These are phyloP conservation scores for Manduca sexta DNA, from an alignment of 1,140 invertebrate genomes.

Conservation along the genomic window DNA sequence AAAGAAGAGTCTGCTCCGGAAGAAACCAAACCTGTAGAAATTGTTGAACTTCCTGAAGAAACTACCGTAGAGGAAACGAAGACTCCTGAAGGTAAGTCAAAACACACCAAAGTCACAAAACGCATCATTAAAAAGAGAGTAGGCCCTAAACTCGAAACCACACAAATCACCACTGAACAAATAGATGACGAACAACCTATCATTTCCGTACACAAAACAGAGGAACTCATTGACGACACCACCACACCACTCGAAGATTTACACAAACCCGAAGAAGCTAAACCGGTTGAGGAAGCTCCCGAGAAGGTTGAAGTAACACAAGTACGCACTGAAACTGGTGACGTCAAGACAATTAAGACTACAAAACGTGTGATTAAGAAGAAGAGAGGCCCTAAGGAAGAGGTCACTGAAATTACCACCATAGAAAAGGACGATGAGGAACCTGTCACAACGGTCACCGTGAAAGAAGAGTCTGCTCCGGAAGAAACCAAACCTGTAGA, in stretches of 20 bases:
- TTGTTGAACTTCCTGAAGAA: constrained; percentile 45
- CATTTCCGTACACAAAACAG: constrained; percentile 22
- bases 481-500: neutral
- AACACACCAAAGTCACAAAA: constrained; percentile 44
- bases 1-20: neutral
- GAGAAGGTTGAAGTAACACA: constrained; percentile 18
- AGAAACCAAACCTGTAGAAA: constrained; percentile 8
- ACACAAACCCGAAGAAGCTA: constrained; percentile 16
- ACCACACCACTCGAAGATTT: constrained; percentile 2
- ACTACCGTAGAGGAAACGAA: constrained; percentile 16
- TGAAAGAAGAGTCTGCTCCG: constrained; percentile 9
- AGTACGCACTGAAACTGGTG: constrained; percentile 14
- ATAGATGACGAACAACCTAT: constrained; percentile 33
- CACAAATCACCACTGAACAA: constrained; percentile 36
- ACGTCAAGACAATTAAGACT: constrained; percentile 3
- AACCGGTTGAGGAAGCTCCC: constrained; percentile 13
- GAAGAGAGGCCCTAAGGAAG: constrained; percentile 23
- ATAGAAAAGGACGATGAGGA: constrained; percentile 32
- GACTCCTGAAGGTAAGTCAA: constrained; percentile 36
- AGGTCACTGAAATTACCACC: constrained; percentile 22
- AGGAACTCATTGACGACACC: constrained; percentile 23
- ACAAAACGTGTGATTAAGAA: constrained; percentile 15
- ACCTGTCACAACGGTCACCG: constrained; percentile 15
- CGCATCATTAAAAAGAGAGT: constrained; percentile 18
- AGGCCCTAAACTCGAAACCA: constrained; percentile 13